A percentile compares a stretch with the other conserved stretches of the same genome.
Evolutionary conservation across 23 tunicate species (phyloP).

Genomic region (Trididemnum clinides): DNA sequence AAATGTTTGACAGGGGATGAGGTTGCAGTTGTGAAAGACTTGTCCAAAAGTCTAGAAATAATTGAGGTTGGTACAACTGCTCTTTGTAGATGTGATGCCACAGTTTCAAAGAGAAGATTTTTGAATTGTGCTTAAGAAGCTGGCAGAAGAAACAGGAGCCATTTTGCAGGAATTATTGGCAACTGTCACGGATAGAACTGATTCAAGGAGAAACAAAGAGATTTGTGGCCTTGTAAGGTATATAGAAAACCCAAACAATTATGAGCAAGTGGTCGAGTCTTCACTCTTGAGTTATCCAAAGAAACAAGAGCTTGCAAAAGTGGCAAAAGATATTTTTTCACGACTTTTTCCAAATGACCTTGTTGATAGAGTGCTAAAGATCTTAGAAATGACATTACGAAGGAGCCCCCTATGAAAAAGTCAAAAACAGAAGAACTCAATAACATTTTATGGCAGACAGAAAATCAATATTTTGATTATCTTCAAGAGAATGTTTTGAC

Average conservation of each 20-base stretch:
- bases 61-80: too few relatives aligned
- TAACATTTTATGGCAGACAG: neutral
- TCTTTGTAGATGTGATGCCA: too few relatives aligned
- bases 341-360: too few relatives aligned
- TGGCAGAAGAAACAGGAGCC: neutral
- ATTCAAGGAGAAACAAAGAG: too few relatives aligned
- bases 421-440: too few relatives aligned
- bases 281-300: too few relatives aligned
- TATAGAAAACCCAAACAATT: too few relatives aligned
- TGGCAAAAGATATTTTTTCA: too few relatives aligned
- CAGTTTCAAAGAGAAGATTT: neutral
- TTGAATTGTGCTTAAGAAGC: neutral
- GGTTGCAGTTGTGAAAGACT: constrained; percentile 9
- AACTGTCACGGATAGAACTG: constrained; percentile 7
- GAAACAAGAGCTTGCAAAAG: too few relatives aligned
- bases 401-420: neutral
- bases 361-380: neutral
- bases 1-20: constrained; percentile 16
- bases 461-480: constrained; percentile 4
- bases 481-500: constrained; percentile 5
- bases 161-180: constrained; percentile 3
- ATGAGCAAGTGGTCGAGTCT: too few relatives aligned
- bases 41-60: too few relatives aligned
- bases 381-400: neutral
- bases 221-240: too few relatives aligned